A percentile compares a stretch with the other conserved stretches of the same genome.
Evolutionary conservation across 2,888 invertebrate species (phyloP).

Genomic region (Tribolium freemani): DNA sequence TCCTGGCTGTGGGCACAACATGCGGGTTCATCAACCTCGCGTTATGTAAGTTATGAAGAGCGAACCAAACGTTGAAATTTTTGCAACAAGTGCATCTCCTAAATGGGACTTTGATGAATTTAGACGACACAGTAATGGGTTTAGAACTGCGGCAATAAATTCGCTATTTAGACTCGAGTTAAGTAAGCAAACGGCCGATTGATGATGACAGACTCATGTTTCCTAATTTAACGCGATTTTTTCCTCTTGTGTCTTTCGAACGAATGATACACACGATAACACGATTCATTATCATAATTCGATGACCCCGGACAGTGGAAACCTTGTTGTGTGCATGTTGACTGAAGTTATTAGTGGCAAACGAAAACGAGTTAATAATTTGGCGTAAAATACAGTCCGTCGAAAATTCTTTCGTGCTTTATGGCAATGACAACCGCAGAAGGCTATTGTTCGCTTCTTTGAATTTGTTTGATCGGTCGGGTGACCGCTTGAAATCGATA

Average conservation of each 20-base stretch:
- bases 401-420: slow-evolving; percentile 9
- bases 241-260: slow-evolving; percentile 15
- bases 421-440: slow-evolving; percentile 5
- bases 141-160: slow-evolving; percentile 21
- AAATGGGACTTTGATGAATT: slow-evolving; percentile 28
- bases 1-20: slow-evolving; percentile 11
- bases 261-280: slow-evolving; percentile 37
- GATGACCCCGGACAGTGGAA: slow-evolving; percentile 44
- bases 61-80: slow-evolving; percentile 3
- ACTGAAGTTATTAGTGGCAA: slow-evolving; percentile 35
- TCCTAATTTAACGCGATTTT: slow-evolving; percentile 25
- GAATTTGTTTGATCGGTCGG: not conserved
- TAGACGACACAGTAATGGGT: slow-evolving; percentile 15
- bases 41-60: slow-evolving; percentile 16
- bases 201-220: slow-evolving; percentile 6
- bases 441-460: slow-evolving; percentile 17
- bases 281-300: slow-evolving; percentile 45
- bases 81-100: slow-evolving; percentile 20
- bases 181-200: slow-evolving; percentile 4
- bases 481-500: not conserved
- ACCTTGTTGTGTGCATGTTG: slow-evolving; percentile 43
- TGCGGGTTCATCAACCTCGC: slow-evolving; percentile 17
- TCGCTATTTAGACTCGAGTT: slow-evolving; percentile 8
- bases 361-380: slow-evolving; percentile 34
- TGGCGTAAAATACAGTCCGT: slow-evolving; percentile 18